Evolutionary conservation across 2,113 vertebrate species (phyloP), one percentile per base, ranked within the genome.

Genomic region (Pontoporia blainvillei): DNA sequence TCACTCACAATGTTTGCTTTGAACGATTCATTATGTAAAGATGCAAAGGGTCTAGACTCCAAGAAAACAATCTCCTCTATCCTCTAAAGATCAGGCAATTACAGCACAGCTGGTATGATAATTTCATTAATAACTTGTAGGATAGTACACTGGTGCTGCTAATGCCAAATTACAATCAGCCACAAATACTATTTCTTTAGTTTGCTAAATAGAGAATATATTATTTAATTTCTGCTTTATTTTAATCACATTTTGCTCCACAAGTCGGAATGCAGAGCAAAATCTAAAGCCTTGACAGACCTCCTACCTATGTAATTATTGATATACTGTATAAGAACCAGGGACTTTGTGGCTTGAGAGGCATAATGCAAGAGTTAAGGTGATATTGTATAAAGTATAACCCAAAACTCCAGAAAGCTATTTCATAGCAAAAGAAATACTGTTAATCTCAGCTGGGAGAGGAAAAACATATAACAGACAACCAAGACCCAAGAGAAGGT

Each of bases 41-140:
- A 75, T 88, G 57, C 39, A 86, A 96, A 96, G 94, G 92, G 71
- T 96, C 97, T 93, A 69, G 67, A 97, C 73, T 97, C 62, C 62
- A 84, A 3, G 27, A 96, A 91, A 93, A 98, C 95, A 76, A 96
- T 94, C 84, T 96, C 39, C 34, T 91, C 54, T 82, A 86, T 94
- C 94, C 86, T 54, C 76, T 85, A 96, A 96, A 96, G 96, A 96
- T 67, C 69, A 82, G 83, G 89, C 67, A 97, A 97, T 97, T 97
- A 97, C 3, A 69, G 76, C 91, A 93, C 95, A 97, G 97, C 93
- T 97, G 91, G 92, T 87, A 96, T 95, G 90, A 90, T 97, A 90
- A 98, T 97, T 96, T 97, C 95, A 97, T 98, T 98, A 97, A 97
- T 96, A 97, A 95, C 44, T 36, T 92, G 71, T 62, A 92, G 91